These are phyloP conservation scores for Zosterops pallidus DNA, from an alignment of 2,113 vertebrate species.

Conservation along the genomic window DNA sequence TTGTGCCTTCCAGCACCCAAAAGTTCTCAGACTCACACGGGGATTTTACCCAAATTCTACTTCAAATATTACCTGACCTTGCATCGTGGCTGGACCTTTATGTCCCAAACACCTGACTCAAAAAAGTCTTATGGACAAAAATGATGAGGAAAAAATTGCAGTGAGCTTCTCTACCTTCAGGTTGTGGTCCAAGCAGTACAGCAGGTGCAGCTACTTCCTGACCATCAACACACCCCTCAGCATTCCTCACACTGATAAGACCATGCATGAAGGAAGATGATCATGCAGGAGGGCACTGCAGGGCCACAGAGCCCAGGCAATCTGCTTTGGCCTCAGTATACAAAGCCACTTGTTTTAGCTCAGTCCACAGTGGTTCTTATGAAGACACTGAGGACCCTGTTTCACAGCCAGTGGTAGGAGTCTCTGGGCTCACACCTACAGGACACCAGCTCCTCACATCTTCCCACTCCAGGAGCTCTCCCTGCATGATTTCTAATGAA, in stretches of 20 bases:
- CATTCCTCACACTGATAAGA: not conserved
- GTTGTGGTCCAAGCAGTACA: not conserved
- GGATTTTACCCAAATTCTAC: not conserved
- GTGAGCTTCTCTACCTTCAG: not conserved
- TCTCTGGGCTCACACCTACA: fast-evolving
- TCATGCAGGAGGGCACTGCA: not conserved
- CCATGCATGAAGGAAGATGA: fast-evolving
- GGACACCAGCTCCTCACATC: not conserved
- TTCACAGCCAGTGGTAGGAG: not conserved
- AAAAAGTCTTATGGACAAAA: not conserved
- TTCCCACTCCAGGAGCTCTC: not conserved
- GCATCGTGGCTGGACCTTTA: not conserved
- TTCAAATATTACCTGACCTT: not conserved
- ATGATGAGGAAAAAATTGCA: not conserved
- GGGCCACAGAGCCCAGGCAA: not conserved
- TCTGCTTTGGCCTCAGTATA: not conserved
- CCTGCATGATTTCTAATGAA: not conserved
- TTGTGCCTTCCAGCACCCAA: not conserved
- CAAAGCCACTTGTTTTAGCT: not conserved
- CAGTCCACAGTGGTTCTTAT: fast-evolving
- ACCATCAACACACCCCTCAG: not conserved
- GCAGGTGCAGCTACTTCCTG: fast-evolving
- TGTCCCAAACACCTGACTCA: not conserved
- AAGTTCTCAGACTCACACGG: not conserved
- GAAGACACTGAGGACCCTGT: not conserved